phyloP scores from a whole-genome alignment of 2,113 vertebrate genomes.

The Bubo blakistoni region DNA sequence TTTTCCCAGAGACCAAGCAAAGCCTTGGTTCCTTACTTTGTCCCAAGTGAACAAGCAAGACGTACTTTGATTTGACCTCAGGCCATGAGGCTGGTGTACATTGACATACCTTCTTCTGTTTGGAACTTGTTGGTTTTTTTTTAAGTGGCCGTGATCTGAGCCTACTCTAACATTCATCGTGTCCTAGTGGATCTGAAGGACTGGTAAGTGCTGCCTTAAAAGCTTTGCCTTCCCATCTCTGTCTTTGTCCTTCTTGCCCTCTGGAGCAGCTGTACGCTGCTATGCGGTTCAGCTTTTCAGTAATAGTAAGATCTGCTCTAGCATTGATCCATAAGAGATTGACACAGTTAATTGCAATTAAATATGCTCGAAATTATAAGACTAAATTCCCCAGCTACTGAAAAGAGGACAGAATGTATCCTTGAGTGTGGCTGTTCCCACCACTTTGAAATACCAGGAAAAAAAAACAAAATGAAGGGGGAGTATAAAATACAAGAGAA shows the following conservation, averaged over 20 bases:
- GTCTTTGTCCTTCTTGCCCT: neutral
- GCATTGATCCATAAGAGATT: constrained; percentile 12
- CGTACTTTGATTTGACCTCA: neutral
- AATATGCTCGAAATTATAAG: constrained; percentile 4
- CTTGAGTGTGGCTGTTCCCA: neutral
- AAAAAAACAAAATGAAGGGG: neutral
- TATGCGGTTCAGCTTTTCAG: neutral
- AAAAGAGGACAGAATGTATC: neutral
- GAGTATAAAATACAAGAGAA: neutral
- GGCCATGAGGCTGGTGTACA: neutral
- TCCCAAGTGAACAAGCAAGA: neutral
- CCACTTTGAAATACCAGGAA: neutral
- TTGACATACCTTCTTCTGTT: neutral
- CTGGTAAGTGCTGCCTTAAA: constrained; percentile 2
- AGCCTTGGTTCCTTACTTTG: rapidly evolving
- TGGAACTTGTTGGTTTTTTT: neutral
- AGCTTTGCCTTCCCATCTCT: neutral
- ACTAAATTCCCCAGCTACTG: neutral
- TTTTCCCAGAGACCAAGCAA: neutral
- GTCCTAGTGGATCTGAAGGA: neutral
- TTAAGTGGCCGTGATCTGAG: neutral
- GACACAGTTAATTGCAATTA: constrained; percentile 17
- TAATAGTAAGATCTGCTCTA: neutral
- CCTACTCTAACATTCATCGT: neutral
- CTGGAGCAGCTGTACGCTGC: neutral